Conservation (phyloP, 53 echinoderm and acorn worm genomes). For the Luidia sarsii region DNA sequence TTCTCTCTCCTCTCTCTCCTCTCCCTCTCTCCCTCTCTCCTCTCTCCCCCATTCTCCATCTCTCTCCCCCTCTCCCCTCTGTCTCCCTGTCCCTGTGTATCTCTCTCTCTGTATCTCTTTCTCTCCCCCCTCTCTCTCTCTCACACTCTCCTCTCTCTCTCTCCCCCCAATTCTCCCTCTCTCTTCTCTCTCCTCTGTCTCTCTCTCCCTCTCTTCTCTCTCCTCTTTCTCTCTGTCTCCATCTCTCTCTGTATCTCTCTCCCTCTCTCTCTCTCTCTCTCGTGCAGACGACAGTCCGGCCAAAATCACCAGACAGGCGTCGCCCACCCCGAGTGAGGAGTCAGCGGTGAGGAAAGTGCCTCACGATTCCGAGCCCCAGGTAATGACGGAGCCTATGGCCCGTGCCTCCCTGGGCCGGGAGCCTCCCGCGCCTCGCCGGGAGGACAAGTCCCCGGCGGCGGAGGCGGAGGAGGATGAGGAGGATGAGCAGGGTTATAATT, state of each 20-base stretch:
- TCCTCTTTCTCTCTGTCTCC: background rate
- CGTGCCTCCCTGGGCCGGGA: slow-evolving; percentile 36
- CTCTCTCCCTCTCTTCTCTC: no score
- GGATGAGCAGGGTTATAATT: slow-evolving; percentile 54
- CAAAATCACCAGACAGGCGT: slow-evolving; percentile 57
- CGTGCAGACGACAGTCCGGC: slow-evolving; percentile 49
- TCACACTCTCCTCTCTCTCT: no score
- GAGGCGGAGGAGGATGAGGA: slow-evolving; percentile 43
- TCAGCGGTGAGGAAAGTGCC: slow-evolving; percentile 30
- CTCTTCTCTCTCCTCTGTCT: no score
- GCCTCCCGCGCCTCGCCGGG: slow-evolving; percentile 57
- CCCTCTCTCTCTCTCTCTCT: background rate
- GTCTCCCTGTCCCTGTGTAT: no score
- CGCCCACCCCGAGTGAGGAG: slow-evolving; percentile 45
- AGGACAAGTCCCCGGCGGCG: slow-evolving; percentile 48
- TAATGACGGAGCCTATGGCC: slow-evolving; percentile 52
- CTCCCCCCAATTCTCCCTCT: no score
- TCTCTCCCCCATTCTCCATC: no score
- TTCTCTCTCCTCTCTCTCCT: no score
- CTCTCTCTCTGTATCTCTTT: no score
- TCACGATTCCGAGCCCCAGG: slow-evolving; percentile 61
- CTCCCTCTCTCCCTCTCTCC: no score
- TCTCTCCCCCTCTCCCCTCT: no score
- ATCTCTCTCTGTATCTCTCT: no score
- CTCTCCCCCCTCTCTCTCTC: no score